Evolutionary conservation across 2,797 vertebrate genomes (phyloP), one percentile per base, ranked within the genome.

Genomic region (Centropyge bicolor): DNA sequence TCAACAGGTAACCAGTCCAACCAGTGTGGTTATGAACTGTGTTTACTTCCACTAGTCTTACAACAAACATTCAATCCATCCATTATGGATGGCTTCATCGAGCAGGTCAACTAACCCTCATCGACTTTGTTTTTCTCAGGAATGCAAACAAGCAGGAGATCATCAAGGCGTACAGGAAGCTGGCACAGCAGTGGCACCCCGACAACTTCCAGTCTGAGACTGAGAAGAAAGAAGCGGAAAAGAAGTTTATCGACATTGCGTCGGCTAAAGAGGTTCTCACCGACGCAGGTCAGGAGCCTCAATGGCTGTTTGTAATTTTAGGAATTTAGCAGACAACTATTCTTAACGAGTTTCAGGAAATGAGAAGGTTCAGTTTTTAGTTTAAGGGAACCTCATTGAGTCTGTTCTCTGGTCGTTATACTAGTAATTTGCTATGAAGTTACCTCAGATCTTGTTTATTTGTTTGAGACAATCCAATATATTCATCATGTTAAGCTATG

Each of bases 161-260:
- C 79, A 96, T 96, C 85, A 97, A 97, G 87, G 96, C 96, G 0
- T 97, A 97, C 92, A 95, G 96, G 80, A 97, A 97, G 89, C 87
- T 97, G 91, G 96, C 96, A 1, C 95, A 96, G 87, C 96, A 97
- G 79, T 97, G 96, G 96, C 96, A 97, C 74, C 96, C 96, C 0
- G 96, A 97, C 93, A 97, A 97, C 93, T 97, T 97, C 91, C 96
- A 96, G 88, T 94, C 93, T 0, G 95, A 96, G 89, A 40, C 92
- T 0, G 95, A 97, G 82, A 97, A 97, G 81, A 96, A 95, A 76
- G 95, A 96, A 59, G 96, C 96, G 0, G 96, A 97, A 60, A 97
- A 96, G 92, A 96, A 70, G 78, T 97, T 97, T 59, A 97, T 97
- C 0, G 96, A 97, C 74, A 97, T 97, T 0, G 96, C 95, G 0